Evolutionary conservation across 2,113 vertebrate species (phyloP), one percentile per base, ranked within the genome.

Genomic region (Microtus montanus): DNA sequence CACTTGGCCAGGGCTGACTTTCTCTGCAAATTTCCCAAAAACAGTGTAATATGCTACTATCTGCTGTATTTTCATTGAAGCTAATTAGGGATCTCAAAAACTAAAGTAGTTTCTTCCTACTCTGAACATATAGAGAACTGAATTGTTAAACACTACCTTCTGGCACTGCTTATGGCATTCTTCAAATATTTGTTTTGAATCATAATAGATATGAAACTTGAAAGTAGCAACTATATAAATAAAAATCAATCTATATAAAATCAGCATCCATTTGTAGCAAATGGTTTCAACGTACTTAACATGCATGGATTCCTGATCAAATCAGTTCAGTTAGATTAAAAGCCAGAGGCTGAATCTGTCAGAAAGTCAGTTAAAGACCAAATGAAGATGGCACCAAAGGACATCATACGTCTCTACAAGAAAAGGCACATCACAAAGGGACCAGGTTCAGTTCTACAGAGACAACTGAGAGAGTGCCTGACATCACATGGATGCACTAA

Each of bases 111-210:
- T 95, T 87, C 35, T 85, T 90, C 20, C 41, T 78, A 75, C 52
- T 71, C 64, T 82, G n/a, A 96, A 96, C 47, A 89, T 54, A 78
- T 13, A 88, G 88, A 73, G 28, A 92, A 70, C 35, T 92, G 73
- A 95, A 93, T 86, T 64, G 86, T 92, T 92, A 95, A 95, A 70
- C 58, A 94, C 15, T 79, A 74, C 64, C 89, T 92, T 93, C 85
- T 75, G 64, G 77, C 75, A 95, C 66, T 95, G 90, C 68, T 88
- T 92, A 82, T 84, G 82, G 63, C 89, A 85, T 95, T 89, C 86
- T 94, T 94, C 93, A 94, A 80, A 64, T 83, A 30, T 93, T 88
- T 80, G 17, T 49, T 96, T 70, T 85, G 63, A 96, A 88, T 85
- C 14, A 61, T 88, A 90, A 33, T 61, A 80, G 58, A 86, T 77